Percentiles rank a stretch among this genome's conserved stretches.
Evolutionary conservation across 2,888 invertebrate species (phyloP).

Genomic region (Euproctis similis): DNA sequence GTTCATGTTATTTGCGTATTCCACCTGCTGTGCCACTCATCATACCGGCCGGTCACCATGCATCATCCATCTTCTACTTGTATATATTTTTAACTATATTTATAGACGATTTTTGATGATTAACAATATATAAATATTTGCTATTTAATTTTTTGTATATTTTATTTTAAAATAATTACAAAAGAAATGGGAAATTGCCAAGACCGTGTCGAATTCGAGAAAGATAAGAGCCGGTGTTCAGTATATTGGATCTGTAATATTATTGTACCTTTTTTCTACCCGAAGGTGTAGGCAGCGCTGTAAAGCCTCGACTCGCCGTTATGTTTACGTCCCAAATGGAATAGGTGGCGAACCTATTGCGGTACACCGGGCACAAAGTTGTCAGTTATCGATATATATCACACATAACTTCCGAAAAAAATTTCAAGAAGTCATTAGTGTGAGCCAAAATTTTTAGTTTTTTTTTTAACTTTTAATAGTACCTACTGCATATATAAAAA

Average conservation of each 20-base stretch:
- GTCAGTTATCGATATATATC: no score
- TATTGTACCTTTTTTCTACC: no score
- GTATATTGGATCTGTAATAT: not conserved
- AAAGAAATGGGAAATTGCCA: not conserved
- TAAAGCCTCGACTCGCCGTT: no score
- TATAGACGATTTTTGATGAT: slow-evolving; percentile 3
- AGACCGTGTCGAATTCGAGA: not conserved
- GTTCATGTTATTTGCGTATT: slow-evolving; percentile 58
- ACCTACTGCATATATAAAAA: no score
- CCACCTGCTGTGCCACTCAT: slow-evolving; percentile 64
- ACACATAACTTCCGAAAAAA: no score
- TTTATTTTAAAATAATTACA: not conserved
- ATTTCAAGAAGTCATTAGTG: no score
- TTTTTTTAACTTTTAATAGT: no score
- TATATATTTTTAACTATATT: slow-evolving; percentile 22
- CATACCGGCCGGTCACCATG: slow-evolving; percentile 40
- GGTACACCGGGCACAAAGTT: no score
- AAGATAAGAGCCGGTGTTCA: not conserved
- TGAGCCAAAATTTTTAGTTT: no score
- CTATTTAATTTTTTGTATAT: not conserved
- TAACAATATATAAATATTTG: not conserved
- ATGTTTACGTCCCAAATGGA: no score
- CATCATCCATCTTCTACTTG: slow-evolving; percentile 45
- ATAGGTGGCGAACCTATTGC: no score
- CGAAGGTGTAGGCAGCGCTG: no score